These are phyloP conservation scores for Dromas ardeola DNA, from an alignment of 2,113 vertebrate genomes.

Conservation along the genomic window DNA sequence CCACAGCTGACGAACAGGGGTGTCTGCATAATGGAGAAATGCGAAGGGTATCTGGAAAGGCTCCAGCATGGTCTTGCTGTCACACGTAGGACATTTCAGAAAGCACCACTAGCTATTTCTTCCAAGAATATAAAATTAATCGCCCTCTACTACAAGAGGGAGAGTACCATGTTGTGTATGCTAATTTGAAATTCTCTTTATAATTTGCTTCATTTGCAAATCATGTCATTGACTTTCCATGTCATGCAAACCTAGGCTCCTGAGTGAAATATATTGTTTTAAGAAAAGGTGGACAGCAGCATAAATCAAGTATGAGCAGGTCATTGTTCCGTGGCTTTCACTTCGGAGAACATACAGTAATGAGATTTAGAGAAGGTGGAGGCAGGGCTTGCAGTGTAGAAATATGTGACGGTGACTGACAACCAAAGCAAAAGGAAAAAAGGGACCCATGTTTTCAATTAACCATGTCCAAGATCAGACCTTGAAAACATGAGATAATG, in stretches of 20 bases:
- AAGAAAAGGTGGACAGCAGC: conserved; percentile 1
- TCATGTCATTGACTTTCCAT: not conserved
- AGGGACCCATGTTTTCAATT: not conserved
- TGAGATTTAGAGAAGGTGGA: conserved; percentile 1
- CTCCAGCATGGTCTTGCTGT: not conserved
- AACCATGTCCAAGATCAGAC: not conserved
- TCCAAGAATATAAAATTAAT: not conserved
- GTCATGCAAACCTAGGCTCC: not conserved
- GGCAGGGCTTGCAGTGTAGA: not conserved
- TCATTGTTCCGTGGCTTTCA: not conserved
- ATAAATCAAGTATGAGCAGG: not conserved
- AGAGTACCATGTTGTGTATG: not conserved
- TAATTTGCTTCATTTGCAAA: conserved; percentile 14
- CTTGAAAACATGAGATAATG: not conserved
- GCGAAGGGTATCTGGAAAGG: not conserved
- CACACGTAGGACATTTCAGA: not conserved
- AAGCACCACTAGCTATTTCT: not conserved
- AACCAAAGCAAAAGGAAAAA: not conserved
- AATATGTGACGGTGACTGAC: not conserved
- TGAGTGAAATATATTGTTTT: conserved; percentile 7
- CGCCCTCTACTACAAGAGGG: not conserved
- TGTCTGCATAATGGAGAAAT: not conserved
- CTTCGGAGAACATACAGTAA: not conserved
- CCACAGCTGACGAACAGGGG: not conserved
- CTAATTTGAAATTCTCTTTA: not conserved